Conservation (phyloP, 2,888 invertebrate species). For the Thymelicus sylvestris region DNA sequence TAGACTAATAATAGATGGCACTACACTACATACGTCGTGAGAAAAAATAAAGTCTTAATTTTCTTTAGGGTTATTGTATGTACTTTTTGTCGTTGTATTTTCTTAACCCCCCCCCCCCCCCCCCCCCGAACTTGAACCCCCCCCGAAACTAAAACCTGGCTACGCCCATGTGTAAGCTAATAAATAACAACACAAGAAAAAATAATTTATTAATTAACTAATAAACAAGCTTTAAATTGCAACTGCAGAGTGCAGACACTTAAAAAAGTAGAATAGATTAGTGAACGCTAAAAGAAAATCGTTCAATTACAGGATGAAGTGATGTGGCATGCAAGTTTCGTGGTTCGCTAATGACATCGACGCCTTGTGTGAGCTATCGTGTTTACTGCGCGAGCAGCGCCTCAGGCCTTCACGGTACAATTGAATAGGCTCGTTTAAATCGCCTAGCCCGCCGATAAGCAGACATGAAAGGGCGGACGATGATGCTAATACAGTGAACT, state of each 20-base stretch:
- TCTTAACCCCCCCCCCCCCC: no score
- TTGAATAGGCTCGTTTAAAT: conserved; percentile 78
- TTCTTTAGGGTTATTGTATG: no score
- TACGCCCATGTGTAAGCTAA: no score
- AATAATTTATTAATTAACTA: neutral
- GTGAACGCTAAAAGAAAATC: conserved; percentile 28
- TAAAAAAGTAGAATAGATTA: neutral
- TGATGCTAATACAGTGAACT: conserved; percentile 80
- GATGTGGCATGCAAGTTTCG: conserved; percentile 17
- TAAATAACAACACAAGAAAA: no score
- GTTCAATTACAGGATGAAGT: conserved; percentile 22
- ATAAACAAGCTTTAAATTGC: neutral
- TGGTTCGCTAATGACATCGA: conserved; percentile 35
- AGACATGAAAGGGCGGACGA: conserved; percentile 79
- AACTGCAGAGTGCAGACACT: neutral
- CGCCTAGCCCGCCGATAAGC: conserved; percentile 74
- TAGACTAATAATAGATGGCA: no score
- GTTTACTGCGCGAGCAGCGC: conserved; percentile 36
- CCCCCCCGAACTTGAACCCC: no score
- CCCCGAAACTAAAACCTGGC: no score
- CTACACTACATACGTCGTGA: no score
- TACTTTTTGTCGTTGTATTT: no score
- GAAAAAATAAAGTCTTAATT: no score
- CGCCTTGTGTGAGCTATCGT: conserved; percentile 24
- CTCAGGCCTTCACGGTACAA: conserved; percentile 52